Evolutionary conservation across 2,888 invertebrate genomes (phyloP).

Genomic region (Parnassius apollo): DNA sequence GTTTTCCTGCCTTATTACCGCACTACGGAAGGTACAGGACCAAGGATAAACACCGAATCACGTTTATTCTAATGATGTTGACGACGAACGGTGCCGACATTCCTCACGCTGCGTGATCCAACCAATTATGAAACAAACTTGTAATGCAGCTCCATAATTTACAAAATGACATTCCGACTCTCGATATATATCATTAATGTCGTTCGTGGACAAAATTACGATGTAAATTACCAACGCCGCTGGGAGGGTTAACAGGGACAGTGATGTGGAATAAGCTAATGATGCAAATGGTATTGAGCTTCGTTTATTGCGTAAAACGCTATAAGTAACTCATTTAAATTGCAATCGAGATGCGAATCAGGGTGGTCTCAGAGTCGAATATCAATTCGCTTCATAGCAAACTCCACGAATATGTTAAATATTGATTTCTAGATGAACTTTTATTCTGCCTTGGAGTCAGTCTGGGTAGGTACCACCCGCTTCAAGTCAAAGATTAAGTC

Average conservation of each 20-base stretch:
- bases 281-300: constrained; percentile 23
- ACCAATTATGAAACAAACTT: constrained; percentile 37
- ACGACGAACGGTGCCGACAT: constrained; percentile 34
- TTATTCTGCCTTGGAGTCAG: no score
- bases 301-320: constrained; percentile 13
- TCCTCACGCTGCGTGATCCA: constrained; percentile 40
- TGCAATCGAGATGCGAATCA: constrained; percentile 1
- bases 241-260: constrained; percentile 29
- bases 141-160: constrained; percentile 40
- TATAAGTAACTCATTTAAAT: constrained; percentile 12
- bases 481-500: no score
- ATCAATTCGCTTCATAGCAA: no score
- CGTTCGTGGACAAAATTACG: constrained; percentile 43
- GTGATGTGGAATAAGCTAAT: constrained; percentile 27
- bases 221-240: constrained; percentile 36
- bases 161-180: constrained; percentile 44
- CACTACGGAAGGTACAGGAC: background rate
- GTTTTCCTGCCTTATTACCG: background rate
- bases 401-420: no score
- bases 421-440: no score
- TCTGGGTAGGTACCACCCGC: no score
- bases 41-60: constrained; percentile 7
- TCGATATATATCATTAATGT: constrained; percentile 41
- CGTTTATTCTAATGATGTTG: constrained; percentile 26
- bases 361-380: constrained; percentile 10